Conservation (phyloP, 2,888 invertebrate species). For the Oscheius sp. region DNA sequence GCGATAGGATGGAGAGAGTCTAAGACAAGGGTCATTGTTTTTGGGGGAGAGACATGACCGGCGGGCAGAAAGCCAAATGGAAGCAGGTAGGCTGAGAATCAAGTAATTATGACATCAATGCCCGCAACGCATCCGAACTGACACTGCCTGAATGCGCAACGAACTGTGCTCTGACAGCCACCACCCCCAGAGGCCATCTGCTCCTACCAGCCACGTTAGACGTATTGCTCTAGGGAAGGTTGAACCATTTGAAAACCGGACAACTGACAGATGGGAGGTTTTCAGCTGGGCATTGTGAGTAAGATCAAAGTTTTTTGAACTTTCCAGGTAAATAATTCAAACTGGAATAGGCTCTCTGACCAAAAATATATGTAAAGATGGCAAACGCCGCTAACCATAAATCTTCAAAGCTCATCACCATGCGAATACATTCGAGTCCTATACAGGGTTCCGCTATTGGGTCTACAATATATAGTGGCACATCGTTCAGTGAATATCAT, state of each 20-base stretch:
- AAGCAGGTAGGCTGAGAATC: conserved; percentile 3
- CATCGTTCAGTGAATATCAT: no score
- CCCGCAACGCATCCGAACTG: conserved; percentile 33
- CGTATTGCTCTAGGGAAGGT: conserved; percentile 6
- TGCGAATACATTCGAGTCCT: no score
- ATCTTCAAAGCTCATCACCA: no score
- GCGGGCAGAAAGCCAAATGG: not conserved
- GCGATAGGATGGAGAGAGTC: conserved; percentile 7
- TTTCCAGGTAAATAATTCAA: no score
- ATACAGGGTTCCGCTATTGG: no score
- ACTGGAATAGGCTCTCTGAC: no score
- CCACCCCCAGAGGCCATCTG: conserved; percentile 31
- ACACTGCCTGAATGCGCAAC: conserved; percentile 36
- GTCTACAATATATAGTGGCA: no score
- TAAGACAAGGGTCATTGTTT: conserved; percentile 20
- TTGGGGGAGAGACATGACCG: not conserved
- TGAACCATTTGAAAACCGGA: not conserved
- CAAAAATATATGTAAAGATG: no score
- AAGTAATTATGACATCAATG: conserved; percentile 34
- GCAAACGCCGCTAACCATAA: no score
- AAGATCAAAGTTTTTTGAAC: not conserved
- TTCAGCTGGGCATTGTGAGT: not conserved
- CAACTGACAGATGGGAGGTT: not conserved
- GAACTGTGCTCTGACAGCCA: conserved; percentile 34
- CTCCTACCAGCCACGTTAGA: conserved; percentile 11